Evolutionary conservation across 1,140 invertebrate genomes (phyloP).

Genomic region (Caenorhabditis brenneri): DNA sequence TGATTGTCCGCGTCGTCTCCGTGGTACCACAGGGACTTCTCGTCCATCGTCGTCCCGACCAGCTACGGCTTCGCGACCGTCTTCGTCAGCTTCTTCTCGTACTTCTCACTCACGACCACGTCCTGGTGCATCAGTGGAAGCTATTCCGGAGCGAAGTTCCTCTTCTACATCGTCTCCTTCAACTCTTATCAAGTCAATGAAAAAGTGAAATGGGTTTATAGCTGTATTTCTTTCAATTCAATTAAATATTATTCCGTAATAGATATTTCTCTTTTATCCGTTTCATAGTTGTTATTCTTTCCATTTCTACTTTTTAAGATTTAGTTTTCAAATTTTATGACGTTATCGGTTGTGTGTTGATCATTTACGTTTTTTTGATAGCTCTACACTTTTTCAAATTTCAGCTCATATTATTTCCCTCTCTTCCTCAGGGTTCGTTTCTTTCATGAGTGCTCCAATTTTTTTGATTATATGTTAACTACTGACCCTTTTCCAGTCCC

Average conservation of each 20-base stretch:
- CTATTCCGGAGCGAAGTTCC: not conserved
- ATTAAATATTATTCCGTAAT: not conserved
- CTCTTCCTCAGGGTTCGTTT: not conserved
- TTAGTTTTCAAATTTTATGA: not conserved
- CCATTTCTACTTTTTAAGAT: not conserved
- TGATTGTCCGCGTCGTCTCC: not conserved
- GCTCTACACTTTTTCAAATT: not conserved
- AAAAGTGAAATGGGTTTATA: not conserved
- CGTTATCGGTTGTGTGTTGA: not conserved
- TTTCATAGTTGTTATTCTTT: conserved; percentile 42
- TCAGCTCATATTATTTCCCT: not conserved
- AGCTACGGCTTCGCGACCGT: not conserved
- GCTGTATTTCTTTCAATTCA: not conserved
- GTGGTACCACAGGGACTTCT: not conserved
- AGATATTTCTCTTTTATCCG: conserved; percentile 3
- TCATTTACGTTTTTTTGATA: not conserved
- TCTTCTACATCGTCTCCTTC: not conserved
- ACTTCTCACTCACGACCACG: conserved; percentile 4
- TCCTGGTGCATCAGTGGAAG: not conserved
- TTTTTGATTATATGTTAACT: not conserved
- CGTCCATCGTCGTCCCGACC: not conserved
- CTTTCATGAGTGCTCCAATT: not conserved
- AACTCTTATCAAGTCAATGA: not conserved
- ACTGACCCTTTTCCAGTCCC: not conserved
- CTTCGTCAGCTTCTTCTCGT: not conserved